A percentile compares a stretch with the other conserved stretches of the same genome.
Evolutionary conservation across 2,113 vertebrate species (phyloP).

Genomic region (Psammodynastes pulverulentus): DNA sequence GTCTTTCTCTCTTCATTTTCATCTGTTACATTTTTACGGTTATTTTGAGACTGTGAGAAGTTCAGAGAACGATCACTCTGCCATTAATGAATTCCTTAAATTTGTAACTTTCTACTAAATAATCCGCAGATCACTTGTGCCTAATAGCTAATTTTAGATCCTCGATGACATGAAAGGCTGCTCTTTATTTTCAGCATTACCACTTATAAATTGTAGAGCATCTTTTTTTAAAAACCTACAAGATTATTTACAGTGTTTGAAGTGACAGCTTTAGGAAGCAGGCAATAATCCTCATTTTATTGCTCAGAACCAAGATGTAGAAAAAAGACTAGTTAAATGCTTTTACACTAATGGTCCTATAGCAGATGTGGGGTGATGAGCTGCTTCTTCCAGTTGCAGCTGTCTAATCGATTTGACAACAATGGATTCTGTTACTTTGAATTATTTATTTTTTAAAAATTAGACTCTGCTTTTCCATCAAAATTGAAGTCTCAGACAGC

Average conservation of each 20-base stretch:
- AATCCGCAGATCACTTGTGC: not conserved
- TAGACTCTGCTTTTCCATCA: not conserved
- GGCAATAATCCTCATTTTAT: not conserved
- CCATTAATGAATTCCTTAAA: not conserved
- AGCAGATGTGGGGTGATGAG: not conserved
- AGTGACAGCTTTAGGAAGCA: not conserved
- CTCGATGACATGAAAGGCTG: not conserved
- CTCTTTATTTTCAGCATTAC: not conserved
- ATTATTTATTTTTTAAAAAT: not conserved
- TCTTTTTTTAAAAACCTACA: not conserved
- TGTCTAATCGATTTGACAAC: not conserved
- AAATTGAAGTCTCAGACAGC: not conserved
- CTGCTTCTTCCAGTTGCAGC: not conserved
- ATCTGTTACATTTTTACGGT: not conserved
- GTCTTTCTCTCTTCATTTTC: not conserved
- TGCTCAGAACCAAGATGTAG: not conserved
- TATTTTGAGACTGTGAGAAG: slow-evolving; percentile 6
- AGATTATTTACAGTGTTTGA: not conserved
- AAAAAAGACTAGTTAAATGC: not conserved
- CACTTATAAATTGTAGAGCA: not conserved
- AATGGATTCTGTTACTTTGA: not conserved
- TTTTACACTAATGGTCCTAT: not conserved
- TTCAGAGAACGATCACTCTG: not conserved
- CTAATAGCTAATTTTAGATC: not conserved
- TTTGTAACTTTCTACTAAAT: not conserved